Percentiles rank a stretch among this genome's conserved stretches.
These are phyloP conservation scores for Sesamia nonagrioides DNA, from an alignment of 1,140 invertebrate genomes.

Conservation along the genomic window DNA sequence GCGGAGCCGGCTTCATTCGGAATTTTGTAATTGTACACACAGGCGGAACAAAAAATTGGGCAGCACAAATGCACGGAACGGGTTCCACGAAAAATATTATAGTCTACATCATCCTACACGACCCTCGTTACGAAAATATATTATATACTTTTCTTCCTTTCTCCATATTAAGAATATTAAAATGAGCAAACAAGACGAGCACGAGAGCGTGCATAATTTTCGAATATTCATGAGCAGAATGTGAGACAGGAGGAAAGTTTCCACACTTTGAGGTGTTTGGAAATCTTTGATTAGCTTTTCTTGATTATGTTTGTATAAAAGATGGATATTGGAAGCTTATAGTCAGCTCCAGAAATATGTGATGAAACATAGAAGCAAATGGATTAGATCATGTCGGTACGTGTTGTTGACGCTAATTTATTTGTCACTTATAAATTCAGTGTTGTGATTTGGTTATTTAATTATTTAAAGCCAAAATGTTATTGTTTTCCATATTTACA, in stretches of 20 bases:
- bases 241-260: constrained; percentile 18
- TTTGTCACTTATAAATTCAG: no score
- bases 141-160: constrained; percentile 39
- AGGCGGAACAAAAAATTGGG: constrained; percentile 60
- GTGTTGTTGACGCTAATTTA: no score
- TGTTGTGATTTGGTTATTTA: no score
- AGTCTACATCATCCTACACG: constrained; percentile 32
- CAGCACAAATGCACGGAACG: constrained; percentile 44
- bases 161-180: constrained; percentile 48
- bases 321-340: no score
- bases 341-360: no score
- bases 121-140: constrained; percentile 45
- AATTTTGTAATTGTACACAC: constrained; percentile 61
- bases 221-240: constrained; percentile 44
- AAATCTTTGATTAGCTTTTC: constrained; percentile 15
- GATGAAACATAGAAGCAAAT: no score
- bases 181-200: constrained; percentile 40
- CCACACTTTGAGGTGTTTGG: constrained; percentile 1
- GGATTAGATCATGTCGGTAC: no score
- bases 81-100: constrained; percentile 44
- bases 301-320: not conserved
- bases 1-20: constrained; percentile 50
- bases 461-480: no score
- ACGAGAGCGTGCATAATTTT: not conserved
- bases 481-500: no score